Evolutionary conservation across 2,113 vertebrate genomes (phyloP).

Genomic region (Platanista minor): DNA sequence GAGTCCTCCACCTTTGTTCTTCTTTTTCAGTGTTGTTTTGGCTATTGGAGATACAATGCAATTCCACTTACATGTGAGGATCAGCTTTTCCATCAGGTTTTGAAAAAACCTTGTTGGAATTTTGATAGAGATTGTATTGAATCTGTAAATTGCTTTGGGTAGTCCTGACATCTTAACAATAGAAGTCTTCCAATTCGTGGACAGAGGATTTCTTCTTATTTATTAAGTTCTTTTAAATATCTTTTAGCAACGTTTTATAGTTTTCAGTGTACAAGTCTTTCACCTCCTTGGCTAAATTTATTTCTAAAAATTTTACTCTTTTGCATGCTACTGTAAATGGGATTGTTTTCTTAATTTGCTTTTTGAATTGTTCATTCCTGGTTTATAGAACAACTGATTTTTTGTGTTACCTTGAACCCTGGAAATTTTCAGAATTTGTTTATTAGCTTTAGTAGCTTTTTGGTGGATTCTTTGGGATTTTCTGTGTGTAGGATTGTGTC

Average conservation of each 20-base stretch:
- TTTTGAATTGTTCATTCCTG: background rate
- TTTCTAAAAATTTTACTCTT: background rate
- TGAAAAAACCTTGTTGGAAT: background rate
- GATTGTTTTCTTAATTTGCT: background rate
- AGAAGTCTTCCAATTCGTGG: background rate
- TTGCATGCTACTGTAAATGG: background rate
- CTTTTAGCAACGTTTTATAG: background rate
- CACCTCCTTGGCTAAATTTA: background rate
- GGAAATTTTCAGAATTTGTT: background rate
- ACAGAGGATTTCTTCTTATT: background rate
- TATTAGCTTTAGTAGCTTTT: background rate
- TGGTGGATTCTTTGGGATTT: background rate
- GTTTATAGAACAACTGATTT: background rate
- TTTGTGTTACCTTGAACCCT: background rate
- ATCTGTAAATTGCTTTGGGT: background rate
- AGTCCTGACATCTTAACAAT: background rate
- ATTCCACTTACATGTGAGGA: background rate
- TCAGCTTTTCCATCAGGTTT: background rate
- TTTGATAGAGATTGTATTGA: background rate
- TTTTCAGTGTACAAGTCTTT: background rate
- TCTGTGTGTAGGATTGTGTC: background rate
- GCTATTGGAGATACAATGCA: background rate
- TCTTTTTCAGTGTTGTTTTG: background rate
- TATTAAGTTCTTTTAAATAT: background rate
- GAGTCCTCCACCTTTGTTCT: background rate